Conservation (phyloP, 23 tunicate genomes). For the Trididemnum nubilum region DNA sequence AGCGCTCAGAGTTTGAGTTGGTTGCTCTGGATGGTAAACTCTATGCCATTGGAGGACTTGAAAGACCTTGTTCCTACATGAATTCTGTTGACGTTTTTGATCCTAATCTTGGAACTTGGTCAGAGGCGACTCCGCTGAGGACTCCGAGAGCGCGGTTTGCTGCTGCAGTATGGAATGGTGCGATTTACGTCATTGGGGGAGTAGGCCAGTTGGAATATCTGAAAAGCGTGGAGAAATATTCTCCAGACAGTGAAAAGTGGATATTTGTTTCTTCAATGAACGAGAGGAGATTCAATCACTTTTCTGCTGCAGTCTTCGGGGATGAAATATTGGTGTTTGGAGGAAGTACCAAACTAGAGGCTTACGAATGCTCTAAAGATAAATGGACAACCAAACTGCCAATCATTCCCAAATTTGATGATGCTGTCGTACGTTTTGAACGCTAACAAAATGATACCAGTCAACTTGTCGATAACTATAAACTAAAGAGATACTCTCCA, state of each 20-base stretch:
- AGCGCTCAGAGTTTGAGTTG: constrained; percentile 26
- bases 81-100: not conserved
- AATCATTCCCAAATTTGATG: constrained; percentile 1
- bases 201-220: not conserved
- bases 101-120: constrained; percentile 4
- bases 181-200: constrained; percentile 32
- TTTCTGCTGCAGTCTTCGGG: not conserved
- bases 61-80: not conserved
- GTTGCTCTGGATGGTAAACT: not conserved
- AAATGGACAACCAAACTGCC: not conserved
- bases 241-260: not conserved
- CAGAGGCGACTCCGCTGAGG: not conserved
- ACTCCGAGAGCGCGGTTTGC: constrained; percentile 29
- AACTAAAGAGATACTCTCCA: no score
- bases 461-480: no score
- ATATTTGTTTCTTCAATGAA: not conserved
- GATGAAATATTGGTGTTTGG: constrained; percentile 9
- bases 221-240: constrained; percentile 15
- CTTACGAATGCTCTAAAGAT: not conserved
- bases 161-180: constrained; percentile 10
- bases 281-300: constrained; percentile 19
- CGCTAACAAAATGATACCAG: no score
- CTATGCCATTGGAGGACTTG: constrained; percentile 21
- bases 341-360: constrained; percentile 7
- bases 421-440: constrained; percentile 5